Evolutionary conservation across 2,888 invertebrate species (phyloP), one percentile per base, ranked within the genome.

Genomic region (Boloria euphrosyne): DNA sequence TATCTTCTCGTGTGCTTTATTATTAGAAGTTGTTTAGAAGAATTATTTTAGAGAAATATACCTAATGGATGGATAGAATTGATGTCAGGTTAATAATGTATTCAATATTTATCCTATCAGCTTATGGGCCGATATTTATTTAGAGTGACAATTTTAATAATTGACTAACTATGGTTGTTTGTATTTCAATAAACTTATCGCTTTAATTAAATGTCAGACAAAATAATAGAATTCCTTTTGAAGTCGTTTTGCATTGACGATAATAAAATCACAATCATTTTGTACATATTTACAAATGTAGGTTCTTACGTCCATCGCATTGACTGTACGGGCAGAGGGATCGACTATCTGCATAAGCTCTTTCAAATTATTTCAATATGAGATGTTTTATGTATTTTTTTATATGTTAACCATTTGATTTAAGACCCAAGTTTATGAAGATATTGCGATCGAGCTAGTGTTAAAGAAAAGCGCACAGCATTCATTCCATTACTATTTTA

Each of bases 391-490:
- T 17, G 43, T 6, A 22, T 16, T 3, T 31, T 62, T 50, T 64
- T 61, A 52, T 57, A 57, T 57, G 57, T 57, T n/a, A 51, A 62
- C 54, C 57, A 57, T 71, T 70, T 69, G 73, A 74, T 70, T 62
- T 71, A 50, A 44, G 43, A 55, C 31, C 63, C 68, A 67, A 70
- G 82, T 85, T 86, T 84, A 83, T 84, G 84, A 80, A 82, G 83
- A 81, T 82, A 82, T 84, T 79, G 78, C 83, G 81, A 83, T 84
- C 81, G 77, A 82, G 84, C 78, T 84, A 86, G 86, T 77, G 68
- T 83, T 68, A 84, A 84, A 84, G 82, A 80, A 81, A 89, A 84
- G 82, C 91, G 90, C 90, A 90, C 90, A 90, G 83, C 82, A 79
- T 82, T 84, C 84, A 85, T 84, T 79, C 78, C 78, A 82, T 83